Base-by-base conservation (phyloP, 2,113 vertebrate species). In the Motacilla alba region DNA sequence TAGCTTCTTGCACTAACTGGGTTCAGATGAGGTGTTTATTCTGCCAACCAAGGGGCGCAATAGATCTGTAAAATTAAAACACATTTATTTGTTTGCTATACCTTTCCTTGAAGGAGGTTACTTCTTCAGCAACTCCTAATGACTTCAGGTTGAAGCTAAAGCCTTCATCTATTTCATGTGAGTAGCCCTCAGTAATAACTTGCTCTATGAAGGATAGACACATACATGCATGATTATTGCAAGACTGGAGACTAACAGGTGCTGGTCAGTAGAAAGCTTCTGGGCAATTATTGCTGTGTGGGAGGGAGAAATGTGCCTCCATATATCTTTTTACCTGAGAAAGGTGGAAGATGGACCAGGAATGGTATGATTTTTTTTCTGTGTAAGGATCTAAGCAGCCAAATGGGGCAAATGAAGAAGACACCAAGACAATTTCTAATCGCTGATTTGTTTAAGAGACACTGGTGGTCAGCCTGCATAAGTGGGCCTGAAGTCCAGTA, bases 191-290 rank as follows among this genome's bases (percentile, higher is more conserved):
- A 69, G 26, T 44, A 58, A 44, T 47, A 84, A 46, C 46, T 70
- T 62, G 11, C 18, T 56, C 4, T 70, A 12, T 33, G 22, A 78
- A 83, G 22, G n/a, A 43, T 1, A 74, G 56, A 80, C 22, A 62
- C 0, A 0, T 33, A 62, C 0, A 0, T 33, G 16, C 19, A 16
- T 1, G 4, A 66, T 33, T 81, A 21, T 21, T 73, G 28, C 24
- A 91, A 16, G 14, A 33, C 37, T 66, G 50, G 20, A 55, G 8
- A 73, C 31, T 30, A 52, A 37, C 8, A 55, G 44, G 10, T 35
- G 19, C 16, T 28, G 35, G 13, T 23, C 31, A 59, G 26, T 18
- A 33, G 58, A 78, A 90, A 90, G 39, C n/a, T 84, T 39, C 33
- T 55, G 44, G 17, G 43, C 41, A 89, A 30, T 75, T 76, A 43